Conservation (phyloP, 1,140 invertebrate species). For the Microplitis mediator region DNA sequence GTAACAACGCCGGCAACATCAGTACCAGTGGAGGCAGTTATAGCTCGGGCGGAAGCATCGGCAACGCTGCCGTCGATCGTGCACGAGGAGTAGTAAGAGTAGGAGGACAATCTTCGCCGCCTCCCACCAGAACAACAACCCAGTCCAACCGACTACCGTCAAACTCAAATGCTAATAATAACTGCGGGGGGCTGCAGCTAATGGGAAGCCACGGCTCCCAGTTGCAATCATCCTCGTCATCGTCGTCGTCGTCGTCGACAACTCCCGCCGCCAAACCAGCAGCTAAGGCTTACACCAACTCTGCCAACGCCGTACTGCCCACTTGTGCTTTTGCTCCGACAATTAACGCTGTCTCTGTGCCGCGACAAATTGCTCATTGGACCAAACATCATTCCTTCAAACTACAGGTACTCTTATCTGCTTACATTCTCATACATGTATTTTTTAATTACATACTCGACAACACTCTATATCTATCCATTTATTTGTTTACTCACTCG, state of each 20-base stretch:
- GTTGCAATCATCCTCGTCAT: conserved; percentile 31
- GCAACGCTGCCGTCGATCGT: conserved; percentile 35
- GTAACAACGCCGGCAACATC: too few relatives aligned
- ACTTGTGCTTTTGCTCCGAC: conserved; percentile 34
- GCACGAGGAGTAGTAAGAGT: conserved; percentile 9
- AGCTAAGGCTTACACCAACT: conserved; percentile 10
- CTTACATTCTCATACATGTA: not conserved
- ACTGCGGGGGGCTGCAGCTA: conserved; percentile 49
- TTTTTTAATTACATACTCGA: too few relatives aligned
- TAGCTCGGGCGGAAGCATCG: conserved; percentile 30
- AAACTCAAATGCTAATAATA: conserved; percentile 57
- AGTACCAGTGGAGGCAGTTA: conserved; percentile 8
- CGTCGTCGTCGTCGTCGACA: conserved; percentile 26
- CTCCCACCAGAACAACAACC: conserved; percentile 21
- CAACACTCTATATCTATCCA: too few relatives aligned
- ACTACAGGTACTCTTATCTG: conserved; percentile 49
- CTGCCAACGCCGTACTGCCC: conserved; percentile 35
- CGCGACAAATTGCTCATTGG: conserved; percentile 57
- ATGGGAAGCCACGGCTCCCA: conserved; percentile 41
- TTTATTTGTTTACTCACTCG: not conserved
- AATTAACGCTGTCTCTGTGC: conserved; percentile 48
- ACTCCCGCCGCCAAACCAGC: too few relatives aligned
- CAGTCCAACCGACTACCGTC: conserved; percentile 44
- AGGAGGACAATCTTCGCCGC: conserved; percentile 29
- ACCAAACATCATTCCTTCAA: conserved; percentile 56